These are phyloP conservation scores for Zele albiditarsus DNA, from an alignment of 2,888 invertebrate species.

Conservation along the genomic window DNA sequence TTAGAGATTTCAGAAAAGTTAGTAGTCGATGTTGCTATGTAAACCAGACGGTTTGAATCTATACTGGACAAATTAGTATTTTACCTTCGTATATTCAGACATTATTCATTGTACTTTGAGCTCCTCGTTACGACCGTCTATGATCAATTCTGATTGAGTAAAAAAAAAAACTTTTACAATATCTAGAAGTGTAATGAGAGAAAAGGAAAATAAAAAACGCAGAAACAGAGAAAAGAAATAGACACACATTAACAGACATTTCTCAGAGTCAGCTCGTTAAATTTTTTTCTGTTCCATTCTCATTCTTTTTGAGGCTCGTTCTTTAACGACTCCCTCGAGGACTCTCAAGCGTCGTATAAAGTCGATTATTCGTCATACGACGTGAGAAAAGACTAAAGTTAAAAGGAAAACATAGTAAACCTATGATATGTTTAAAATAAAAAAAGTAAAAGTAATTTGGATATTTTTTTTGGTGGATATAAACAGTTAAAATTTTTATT, in stretches of 20 bases:
- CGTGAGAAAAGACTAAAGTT: constrained; percentile 60
- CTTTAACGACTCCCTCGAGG: constrained; percentile 63
- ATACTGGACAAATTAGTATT: too few species aligned
- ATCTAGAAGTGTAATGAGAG: background rate
- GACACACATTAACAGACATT: constrained; percentile 32
- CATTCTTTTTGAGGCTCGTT: constrained; percentile 55
- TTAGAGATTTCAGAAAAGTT: too few species aligned
- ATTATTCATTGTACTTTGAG: too few species aligned
- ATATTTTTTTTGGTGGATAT: background rate
- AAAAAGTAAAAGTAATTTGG: background rate
- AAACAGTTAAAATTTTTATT: background rate
- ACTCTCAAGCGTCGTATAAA: constrained; percentile 41
- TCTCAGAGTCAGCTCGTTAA: constrained; percentile 62
- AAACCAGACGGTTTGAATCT: too few species aligned
- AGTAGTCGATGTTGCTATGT: too few species aligned
- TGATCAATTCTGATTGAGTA: too few species aligned
- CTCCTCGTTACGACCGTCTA: too few species aligned
- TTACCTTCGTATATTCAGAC: too few species aligned
- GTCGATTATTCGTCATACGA: constrained; percentile 58
- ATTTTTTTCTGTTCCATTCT: constrained; percentile 64
- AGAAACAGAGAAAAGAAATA: constrained; percentile 16
- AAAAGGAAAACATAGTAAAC: constrained; percentile 9
- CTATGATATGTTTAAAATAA: background rate
- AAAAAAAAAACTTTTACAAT: too few species aligned
- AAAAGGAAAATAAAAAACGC: constrained; percentile 17